Percentiles rank a stretch among this genome's conserved stretches.
Evolutionary conservation across 2,113 vertebrate species (phyloP).

Genomic region (Eudyptes chrysolophus): DNA sequence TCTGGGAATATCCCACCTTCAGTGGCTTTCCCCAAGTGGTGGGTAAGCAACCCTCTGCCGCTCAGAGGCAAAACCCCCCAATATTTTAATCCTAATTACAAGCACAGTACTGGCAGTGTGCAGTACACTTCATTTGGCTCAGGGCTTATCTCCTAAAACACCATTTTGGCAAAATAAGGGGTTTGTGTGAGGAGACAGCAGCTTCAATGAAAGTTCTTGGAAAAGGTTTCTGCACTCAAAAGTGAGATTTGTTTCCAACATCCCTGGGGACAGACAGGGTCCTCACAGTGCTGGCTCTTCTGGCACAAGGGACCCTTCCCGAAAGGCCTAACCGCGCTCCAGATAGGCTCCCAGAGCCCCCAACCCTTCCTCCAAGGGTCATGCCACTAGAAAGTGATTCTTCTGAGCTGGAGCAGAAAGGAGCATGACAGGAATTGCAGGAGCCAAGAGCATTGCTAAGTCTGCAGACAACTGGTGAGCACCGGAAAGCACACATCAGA

Average conservation of each 20-base stretch:
- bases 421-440: background rate
- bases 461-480: background rate
- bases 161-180: background rate
- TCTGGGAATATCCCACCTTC: background rate
- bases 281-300: too few species aligned
- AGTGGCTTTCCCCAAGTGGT: background rate
- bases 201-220: background rate
- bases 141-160: background rate
- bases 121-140: background rate
- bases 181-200: background rate
- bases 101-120: background rate
- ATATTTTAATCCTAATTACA: background rate
- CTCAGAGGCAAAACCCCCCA: background rate
- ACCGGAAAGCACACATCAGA: background rate
- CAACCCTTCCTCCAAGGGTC: background rate
- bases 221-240: background rate
- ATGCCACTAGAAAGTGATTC: background rate
- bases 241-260: rapidly evolving
- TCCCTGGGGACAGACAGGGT: too few species aligned
- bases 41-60: background rate
- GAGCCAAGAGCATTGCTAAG: background rate
- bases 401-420: background rate
- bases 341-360: background rate
- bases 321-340: background rate
- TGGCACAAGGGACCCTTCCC: background rate